phyloP scores from a whole-genome alignment of 2,113 vertebrate genomes.

The Coregonus clupeaformis region DNA sequence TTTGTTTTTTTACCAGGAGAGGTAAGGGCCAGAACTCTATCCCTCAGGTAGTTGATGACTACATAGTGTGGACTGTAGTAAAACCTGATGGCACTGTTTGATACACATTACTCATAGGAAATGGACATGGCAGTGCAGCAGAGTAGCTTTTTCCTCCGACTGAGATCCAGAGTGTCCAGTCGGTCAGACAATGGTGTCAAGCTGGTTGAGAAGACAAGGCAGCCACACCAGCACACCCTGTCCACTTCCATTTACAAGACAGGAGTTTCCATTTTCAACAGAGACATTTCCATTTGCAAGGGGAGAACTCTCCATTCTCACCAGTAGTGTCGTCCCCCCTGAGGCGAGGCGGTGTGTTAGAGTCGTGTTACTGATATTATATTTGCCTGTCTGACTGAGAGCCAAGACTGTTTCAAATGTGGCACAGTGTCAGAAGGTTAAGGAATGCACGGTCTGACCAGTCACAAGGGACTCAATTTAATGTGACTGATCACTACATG shows the following conservation, averaged over 20 bases:
- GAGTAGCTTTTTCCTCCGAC: not conserved
- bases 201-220: slow-evolving; percentile 2
- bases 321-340: no score
- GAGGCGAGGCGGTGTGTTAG: no score
- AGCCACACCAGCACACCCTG: slow-evolving; percentile 12
- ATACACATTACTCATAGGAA: not conserved
- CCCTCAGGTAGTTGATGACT: no score
- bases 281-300: slow-evolving; percentile 27
- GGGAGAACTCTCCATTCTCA: not conserved
- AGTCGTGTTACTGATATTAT: no score
- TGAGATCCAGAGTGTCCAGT: not conserved
- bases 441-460: not conserved
- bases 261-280: not conserved
- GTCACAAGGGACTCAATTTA: not conserved
- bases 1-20: not conserved
- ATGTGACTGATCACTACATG: slow-evolving; percentile 3
- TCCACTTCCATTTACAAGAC: slow-evolving; percentile 10
- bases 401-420: slow-evolving; percentile 5
- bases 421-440: not conserved
- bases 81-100: not conserved
- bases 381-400: not conserved
- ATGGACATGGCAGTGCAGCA: not conserved
- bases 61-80: not conserved
- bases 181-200: not conserved
- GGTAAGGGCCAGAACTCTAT: not conserved